Evolutionary conservation across 37 sponge, comb jelly and placozoan genomes (phyloP).

Genomic region (Chondrilla cf. caribensis): DNA sequence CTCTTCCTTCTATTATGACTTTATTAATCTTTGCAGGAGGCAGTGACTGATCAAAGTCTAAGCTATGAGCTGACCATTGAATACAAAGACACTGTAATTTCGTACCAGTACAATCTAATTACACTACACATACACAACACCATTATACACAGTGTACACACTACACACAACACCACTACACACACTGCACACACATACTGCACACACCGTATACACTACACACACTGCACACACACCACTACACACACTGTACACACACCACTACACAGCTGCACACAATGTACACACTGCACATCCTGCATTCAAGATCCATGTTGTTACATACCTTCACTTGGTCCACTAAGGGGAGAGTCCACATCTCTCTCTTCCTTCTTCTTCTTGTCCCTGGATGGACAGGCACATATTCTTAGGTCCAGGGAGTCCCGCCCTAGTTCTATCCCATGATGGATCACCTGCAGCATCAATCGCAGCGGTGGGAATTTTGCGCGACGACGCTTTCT

Average conservation of each 20-base stretch:
- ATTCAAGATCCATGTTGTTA: too few relatives aligned
- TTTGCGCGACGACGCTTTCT: neutral
- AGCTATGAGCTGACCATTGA: too few relatives aligned
- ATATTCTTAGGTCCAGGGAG: neutral
- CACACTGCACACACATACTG: neutral
- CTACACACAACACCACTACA: neutral
- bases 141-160: neutral
- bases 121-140: too few relatives aligned
- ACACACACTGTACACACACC: too few relatives aligned
- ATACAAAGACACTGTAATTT: too few relatives aligned
- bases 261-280: too few relatives aligned
- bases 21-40: neutral
- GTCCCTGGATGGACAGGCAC: slow-evolving; percentile 33
- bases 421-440: neutral
- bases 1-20: neutral
- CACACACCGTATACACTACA: too few relatives aligned
- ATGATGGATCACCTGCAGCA: neutral
- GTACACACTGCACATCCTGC: too few relatives aligned
- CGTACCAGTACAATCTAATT: too few relatives aligned
- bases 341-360: neutral
- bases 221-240: too few relatives aligned
- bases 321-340: too few relatives aligned
- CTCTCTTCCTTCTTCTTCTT: neutral
- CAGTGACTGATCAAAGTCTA: neutral
- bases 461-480: neutral